phyloP scores from a whole-genome alignment of 2,113 vertebrate genomes.

The rabbit (Oryctolagus cuniculus) region mOryCun1.1 NC_091433.1:173145001-173145500 shows the following conservation, averaged over 20 bases:
- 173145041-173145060: neutral
- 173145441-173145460: neutral
- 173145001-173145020: neutral
- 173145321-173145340: neutral
- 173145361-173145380: neutral
- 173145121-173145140: neutral
- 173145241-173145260: neutral
- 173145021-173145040: conserved; percentile 16
- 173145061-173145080: neutral
- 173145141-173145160: neutral
- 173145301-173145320: neutral
- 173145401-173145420: no score
- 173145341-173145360: neutral
- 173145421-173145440: neutral
- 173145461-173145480: neutral
- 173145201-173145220: neutral
- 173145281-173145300: neutral
- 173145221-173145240: neutral
- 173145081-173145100: neutral
- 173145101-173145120: neutral
- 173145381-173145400: neutral
- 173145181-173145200: neutral
- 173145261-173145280: neutral
- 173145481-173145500: neutral
- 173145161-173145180: neutral